Evolutionary conservation across 2,797 vertebrate species (phyloP), one percentile per base, ranked within the genome.

Genomic region (Borostomias antarcticus): DNA sequence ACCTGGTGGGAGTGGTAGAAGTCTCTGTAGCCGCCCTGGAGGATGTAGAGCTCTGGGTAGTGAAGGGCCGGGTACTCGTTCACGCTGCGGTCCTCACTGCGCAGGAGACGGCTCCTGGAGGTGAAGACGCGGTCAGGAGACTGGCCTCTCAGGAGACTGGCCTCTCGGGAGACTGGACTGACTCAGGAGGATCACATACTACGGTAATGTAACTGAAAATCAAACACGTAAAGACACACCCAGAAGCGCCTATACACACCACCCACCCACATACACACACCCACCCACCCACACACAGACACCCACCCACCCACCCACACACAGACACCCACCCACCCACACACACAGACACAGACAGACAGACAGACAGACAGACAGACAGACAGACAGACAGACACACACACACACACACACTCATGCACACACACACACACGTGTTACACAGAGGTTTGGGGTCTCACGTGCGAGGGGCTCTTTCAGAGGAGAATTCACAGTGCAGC

Each of bases 401-500:
- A 30, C 43, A 50, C 26, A 60, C 23, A 60, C 35, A 33, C n/a
- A n/a, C n/a, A n/a, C n/a, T n/a, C n/a, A n/a, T n/a, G n/a, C n/a
- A n/a, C n/a, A n/a, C n/a, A n/a, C 48, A 33, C 35, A 37, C 28
- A 23, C 7, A 23, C 15, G 8, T 8, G 19, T 8, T 4, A 30
- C 26, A 13, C 2, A 7, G 10, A 35, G 37, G 37, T 10, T 28
- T 28, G 15, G n/a, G 2, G 33, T 19, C 89, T 86, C 56, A 90
- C 87, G 88, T 88, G 64, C 78, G 81, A 21, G 90, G 90, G 1
- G 81, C 85, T 65, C 90, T 85, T 54, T 90, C 89, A 2, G 89
- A 92, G 63, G 90, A 92, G 82, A 88, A 92, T 89, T 92, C 90
- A 83, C 89, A 92, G 79, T 91, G 84, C 65, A 92, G 89, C 68